Evolutionary conservation across 2,113 vertebrate genomes (phyloP).

Genomic region (Scalopus aquaticus): DNA sequence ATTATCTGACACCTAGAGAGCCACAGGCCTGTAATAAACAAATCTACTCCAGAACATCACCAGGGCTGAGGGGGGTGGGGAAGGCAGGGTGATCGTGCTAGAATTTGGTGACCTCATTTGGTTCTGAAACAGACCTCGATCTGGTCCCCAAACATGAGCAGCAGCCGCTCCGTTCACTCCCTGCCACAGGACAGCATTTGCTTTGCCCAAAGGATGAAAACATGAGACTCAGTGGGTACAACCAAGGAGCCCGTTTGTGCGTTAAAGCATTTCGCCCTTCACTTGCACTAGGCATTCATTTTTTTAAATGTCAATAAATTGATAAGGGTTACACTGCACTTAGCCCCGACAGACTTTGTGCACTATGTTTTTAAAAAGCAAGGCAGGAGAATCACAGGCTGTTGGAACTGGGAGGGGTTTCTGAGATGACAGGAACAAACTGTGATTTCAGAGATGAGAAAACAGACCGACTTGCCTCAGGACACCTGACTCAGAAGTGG

Average conservation of each 20-base stretch:
- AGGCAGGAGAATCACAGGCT: background rate
- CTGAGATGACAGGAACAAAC: background rate
- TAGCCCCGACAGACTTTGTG: background rate
- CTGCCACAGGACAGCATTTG: background rate
- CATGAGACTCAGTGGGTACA: background rate
- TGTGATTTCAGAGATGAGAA: background rate
- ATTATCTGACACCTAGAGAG: background rate
- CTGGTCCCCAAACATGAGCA: background rate
- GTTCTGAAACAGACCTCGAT: background rate
- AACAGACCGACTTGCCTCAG: accelerated
- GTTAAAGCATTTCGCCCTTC: background rate
- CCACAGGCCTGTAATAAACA: background rate
- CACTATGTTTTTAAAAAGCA: background rate
- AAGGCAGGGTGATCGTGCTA: background rate
- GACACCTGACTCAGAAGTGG: background rate
- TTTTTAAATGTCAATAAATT: background rate
- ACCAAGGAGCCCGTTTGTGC: background rate
- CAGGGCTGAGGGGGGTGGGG: background rate
- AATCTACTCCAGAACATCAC: background rate
- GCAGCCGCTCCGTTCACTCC: background rate
- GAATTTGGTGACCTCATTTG: background rate
- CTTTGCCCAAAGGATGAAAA: background rate
- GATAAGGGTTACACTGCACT: background rate
- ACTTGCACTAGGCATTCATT: background rate
- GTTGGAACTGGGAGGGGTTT: background rate